phyloP scores from a whole-genome alignment of 2,797 vertebrate genomes.

The Adelosebastes latens region DNA sequence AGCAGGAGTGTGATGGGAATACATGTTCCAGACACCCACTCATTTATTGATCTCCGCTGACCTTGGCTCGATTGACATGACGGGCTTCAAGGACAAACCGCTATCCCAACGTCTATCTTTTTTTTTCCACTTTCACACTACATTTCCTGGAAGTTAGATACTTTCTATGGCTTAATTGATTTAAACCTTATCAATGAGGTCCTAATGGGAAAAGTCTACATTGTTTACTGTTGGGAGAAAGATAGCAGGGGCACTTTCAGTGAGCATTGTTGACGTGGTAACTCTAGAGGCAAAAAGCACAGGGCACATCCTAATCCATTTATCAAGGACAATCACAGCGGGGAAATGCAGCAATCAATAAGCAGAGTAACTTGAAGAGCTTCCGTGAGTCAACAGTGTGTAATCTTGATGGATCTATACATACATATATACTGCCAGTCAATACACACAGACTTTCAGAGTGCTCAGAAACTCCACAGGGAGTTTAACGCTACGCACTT shows the following conservation, averaged over 20 bases:
- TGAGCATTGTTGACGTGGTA: conserved; percentile 35
- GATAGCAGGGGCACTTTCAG: conserved; percentile 39
- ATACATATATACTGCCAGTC: conserved; percentile 18
- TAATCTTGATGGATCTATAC: conserved; percentile 61
- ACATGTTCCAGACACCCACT: conserved; percentile 41
- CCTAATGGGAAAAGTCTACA: conserved; percentile 47
- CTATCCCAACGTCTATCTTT: conserved; percentile 17
- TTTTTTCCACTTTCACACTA: conserved; percentile 16
- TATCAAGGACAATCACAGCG: conserved; percentile 53
- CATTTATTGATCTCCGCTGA: conserved; percentile 71
- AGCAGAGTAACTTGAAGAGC: conserved; percentile 53
- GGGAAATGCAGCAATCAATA: conserved; percentile 65
- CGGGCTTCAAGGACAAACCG: conserved; percentile 45
- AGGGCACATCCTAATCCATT: conserved; percentile 59
- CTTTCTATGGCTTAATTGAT: conserved; percentile 51
- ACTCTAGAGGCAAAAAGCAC: conserved; percentile 47
- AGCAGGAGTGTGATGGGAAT: conserved; percentile 47
- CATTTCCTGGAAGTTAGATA: conserved; percentile 42
- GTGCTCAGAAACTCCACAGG: conserved; percentile 12
- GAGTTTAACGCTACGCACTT: conserved; percentile 5
- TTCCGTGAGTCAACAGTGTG: conserved; percentile 58
- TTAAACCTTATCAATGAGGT: conserved; percentile 40
- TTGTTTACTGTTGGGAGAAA: conserved; percentile 32
- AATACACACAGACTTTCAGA: conserved; percentile 46
- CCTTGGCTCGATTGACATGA: conserved; percentile 54